phyloP scores from a whole-genome alignment of 2,888 invertebrate species.

The Portevinia maculata region DNA sequence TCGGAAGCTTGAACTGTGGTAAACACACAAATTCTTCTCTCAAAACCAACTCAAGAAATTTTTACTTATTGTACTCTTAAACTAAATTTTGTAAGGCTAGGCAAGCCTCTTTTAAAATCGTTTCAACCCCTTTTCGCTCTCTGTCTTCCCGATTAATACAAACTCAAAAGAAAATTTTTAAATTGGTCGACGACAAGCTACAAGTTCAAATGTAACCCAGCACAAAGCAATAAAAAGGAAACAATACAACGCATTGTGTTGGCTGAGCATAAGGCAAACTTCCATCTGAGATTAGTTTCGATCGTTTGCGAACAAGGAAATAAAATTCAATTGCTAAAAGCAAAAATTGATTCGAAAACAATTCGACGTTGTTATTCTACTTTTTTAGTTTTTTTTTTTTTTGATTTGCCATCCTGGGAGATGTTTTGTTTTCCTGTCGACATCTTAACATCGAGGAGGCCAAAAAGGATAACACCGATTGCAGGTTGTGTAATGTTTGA shows the following conservation, averaged over 20 bases:
- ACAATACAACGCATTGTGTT: slow-evolving; percentile 7
- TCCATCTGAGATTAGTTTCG: slow-evolving; percentile 43
- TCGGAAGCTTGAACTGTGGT: no score
- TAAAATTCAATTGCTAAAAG: slow-evolving; percentile 68
- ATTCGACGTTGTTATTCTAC: slow-evolving; percentile 25
- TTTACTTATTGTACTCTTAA: no score
- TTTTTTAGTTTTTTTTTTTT: not conserved
- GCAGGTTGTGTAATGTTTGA: slow-evolving; percentile 16
- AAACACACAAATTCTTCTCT: no score
- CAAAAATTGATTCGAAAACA: slow-evolving; percentile 72
- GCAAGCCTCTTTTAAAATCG: not conserved
- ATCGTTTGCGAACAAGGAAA: slow-evolving; percentile 50
- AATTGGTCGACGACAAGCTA: slow-evolving; percentile 8
- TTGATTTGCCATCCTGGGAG: slow-evolving; percentile 14
- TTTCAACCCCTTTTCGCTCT: not conserved
- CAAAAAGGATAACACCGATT: not conserved
- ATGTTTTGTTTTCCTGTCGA: slow-evolving; percentile 17
- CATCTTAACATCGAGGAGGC: slow-evolving; percentile 3
- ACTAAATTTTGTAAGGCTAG: no score
- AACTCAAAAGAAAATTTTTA: not conserved
- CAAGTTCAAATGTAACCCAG: slow-evolving; percentile 27
- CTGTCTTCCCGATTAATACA: not conserved
- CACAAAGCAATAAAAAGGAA: slow-evolving; percentile 8
- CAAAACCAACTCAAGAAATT: no score
- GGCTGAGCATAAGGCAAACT: slow-evolving; percentile 14